These are phyloP conservation scores for Chaetodon auriga DNA, from an alignment of 2,113 vertebrate species.

Conservation along the genomic window DNA sequence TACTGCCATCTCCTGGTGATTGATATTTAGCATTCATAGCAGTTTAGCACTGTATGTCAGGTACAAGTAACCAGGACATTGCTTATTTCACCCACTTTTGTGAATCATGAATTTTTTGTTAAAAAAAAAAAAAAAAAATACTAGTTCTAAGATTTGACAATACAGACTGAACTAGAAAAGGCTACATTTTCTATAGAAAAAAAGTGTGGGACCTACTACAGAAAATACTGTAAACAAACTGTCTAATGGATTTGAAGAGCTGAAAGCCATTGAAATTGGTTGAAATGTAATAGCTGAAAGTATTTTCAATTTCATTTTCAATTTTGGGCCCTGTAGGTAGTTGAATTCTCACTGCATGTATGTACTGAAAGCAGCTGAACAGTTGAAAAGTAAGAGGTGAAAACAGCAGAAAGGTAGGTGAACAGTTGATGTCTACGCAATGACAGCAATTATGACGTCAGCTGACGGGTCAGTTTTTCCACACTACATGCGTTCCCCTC, in stretches of 20 bases:
- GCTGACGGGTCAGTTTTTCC: neutral
- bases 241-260: neutral
- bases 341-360: too few relatives aligned
- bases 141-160: too few relatives aligned
- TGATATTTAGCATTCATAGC: neutral
- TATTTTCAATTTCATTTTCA: too few relatives aligned
- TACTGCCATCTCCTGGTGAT: slow-evolving; percentile 77
- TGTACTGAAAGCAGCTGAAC: too few relatives aligned
- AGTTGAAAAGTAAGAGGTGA: neutral
- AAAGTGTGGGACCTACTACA: too few relatives aligned
- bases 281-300: too few relatives aligned
- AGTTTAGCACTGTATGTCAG: neutral
- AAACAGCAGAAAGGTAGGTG: neutral
- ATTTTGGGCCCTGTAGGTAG: too few relatives aligned
- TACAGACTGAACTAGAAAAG: neutral
- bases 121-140: neutral
- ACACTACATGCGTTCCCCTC: too few relatives aligned
- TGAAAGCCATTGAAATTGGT: neutral
- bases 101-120: neutral
- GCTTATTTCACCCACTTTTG: neutral
- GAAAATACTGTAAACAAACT: neutral
- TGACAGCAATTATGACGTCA: neutral
- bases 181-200: neutral
- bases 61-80: too few relatives aligned
- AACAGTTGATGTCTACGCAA: neutral